Conservation (phyloP, 2,888 invertebrate genomes). For the Caenorhabditis zanzibari region DNA sequence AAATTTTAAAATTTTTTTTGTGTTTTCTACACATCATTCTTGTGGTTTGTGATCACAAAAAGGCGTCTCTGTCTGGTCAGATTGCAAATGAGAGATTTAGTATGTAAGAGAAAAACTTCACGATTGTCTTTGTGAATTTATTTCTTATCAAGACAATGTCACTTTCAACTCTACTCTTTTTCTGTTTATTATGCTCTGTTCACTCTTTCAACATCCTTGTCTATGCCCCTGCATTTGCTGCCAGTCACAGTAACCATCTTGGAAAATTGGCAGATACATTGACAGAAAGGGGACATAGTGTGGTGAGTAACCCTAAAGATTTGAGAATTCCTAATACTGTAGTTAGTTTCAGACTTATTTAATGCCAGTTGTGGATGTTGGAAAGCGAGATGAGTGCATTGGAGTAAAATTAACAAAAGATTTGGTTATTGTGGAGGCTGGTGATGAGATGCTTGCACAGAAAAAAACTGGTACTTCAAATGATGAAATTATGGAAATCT, state of each 20-base stretch:
- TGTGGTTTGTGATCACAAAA: conserved; percentile 51
- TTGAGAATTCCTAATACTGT: not conserved
- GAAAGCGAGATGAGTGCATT: conserved; percentile 28
- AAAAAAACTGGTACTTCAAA: conserved; percentile 2
- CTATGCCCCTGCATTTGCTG: conserved; percentile 66
- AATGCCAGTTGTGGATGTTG: conserved; percentile 37
- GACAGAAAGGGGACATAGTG: conserved; percentile 67
- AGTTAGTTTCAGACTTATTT: conserved; percentile 41
- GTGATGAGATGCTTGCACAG: conserved; percentile 19
- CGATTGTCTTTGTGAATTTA: not conserved
- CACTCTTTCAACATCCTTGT: conserved; percentile 62
- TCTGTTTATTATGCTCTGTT: not conserved
- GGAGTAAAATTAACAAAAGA: conserved; percentile 49
- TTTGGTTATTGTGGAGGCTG: conserved; percentile 48
- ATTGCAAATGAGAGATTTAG: conserved; percentile 25
- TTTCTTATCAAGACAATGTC: not conserved
- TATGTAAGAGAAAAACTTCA: conserved; percentile 1
- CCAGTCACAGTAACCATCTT: conserved; percentile 68
- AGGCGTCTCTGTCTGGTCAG: conserved; percentile 3
- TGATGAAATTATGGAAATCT: conserved; percentile 35
- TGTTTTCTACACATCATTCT: not conserved
- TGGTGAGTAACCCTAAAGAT: conserved; percentile 50
- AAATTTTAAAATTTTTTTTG: too few species aligned
- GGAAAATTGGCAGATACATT: conserved; percentile 68
- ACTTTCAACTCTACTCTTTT: not conserved